These are phyloP conservation scores for Lydus trimaculatus DNA, from an alignment of 2,888 invertebrate genomes.

Conservation along the genomic window DNA sequence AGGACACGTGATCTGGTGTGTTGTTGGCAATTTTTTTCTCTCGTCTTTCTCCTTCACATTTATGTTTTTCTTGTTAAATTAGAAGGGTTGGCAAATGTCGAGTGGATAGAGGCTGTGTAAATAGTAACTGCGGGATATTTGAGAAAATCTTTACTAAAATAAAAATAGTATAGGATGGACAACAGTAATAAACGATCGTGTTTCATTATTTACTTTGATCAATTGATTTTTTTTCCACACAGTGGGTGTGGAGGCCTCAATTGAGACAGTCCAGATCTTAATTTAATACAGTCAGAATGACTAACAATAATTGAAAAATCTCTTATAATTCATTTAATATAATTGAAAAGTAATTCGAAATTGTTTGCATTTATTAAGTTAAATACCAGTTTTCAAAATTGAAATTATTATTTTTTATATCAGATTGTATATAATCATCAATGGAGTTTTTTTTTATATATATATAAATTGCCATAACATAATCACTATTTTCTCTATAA, in stretches of 20 bases:
- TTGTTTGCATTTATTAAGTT: background rate
- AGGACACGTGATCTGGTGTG: background rate
- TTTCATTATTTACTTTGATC: constrained; percentile 1
- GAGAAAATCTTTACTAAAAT: background rate
- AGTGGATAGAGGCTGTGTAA: constrained; percentile 6
- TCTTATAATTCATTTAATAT: background rate
- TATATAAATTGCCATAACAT: constrained; percentile 2
- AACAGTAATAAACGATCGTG: background rate
- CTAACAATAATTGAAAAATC: background rate
- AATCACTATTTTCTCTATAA: constrained; percentile 18
- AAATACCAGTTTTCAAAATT: background rate
- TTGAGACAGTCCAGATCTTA: background rate
- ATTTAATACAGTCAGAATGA: background rate
- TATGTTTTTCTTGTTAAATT: constrained; percentile 46
- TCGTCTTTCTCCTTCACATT: background rate
- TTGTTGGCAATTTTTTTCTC: background rate
- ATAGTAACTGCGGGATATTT: background rate
- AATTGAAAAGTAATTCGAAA: background rate
- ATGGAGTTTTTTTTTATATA: background rate
- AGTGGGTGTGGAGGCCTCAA: background rate
- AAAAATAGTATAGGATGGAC: background rate
- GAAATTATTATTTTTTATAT: background rate
- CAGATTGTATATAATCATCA: constrained; percentile 6
- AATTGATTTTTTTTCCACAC: background rate
- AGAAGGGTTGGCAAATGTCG: constrained; percentile 44